phyloP scores from a whole-genome alignment of 2,113 vertebrate genomes.

The Podilymbus podiceps region DNA sequence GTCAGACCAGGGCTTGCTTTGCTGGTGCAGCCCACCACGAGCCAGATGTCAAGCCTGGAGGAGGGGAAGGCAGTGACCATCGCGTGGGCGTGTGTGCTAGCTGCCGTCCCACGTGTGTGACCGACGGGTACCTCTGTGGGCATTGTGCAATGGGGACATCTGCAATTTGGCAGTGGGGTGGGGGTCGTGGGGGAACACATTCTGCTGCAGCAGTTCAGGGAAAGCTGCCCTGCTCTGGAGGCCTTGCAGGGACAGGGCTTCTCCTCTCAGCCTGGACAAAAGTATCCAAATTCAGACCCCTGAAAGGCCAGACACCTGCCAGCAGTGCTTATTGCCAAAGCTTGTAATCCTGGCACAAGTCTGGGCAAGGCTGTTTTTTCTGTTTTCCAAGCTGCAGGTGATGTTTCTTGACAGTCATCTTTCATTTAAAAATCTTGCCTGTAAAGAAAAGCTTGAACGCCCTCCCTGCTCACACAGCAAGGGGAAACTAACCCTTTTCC shows the following conservation, averaged over 20 bases:
- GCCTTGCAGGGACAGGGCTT: neutral
- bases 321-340: neutral
- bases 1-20: neutral
- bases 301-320: neutral
- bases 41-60: neutral
- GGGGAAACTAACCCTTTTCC: neutral
- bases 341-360: neutral
- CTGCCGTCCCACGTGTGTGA: rapidly evolving
- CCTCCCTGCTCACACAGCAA: neutral
- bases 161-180: rapidly evolving
- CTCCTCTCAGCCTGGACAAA: neutral
- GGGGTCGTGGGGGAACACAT: rapidly evolving
- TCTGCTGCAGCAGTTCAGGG: neutral
- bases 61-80: neutral
- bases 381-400: neutral
- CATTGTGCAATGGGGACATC: rapidly evolving
- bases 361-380: neutral
- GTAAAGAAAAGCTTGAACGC: neutral
- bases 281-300: neutral
- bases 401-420: neutral
- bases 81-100: rapidly evolving
- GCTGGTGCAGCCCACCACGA: neutral
- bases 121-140: rapidly evolving
- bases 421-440: neutral
- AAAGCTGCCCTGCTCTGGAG: neutral